Base-by-base conservation (phyloP, 2,888 invertebrate species). In the Tetranychus piercei region DNA sequence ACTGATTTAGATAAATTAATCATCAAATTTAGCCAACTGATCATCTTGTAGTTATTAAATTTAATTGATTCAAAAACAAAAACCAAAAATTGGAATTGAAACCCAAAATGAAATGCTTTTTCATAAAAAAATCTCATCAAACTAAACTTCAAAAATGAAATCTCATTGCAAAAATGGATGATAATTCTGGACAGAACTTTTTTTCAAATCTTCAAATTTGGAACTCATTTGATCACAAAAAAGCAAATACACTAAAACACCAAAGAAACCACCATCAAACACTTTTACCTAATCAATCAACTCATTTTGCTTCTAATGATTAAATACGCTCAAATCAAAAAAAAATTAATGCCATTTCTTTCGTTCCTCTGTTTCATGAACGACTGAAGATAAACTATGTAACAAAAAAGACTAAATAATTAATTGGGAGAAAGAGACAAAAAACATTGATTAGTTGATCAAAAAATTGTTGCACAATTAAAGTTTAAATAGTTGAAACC, bases 321-420 rank as follows among this genome's bases (percentile, higher is more conserved):
- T 55, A 55, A 55, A 55, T 55, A 55, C 55, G 55, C 55, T 55
- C 55, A 55, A 55, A 55, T 55, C 55, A 55, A 55, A 55, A 55
- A 45, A 15, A 3, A 55, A 6, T 55, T 15, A 55, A 55, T 55
- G 55, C 55, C 55, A 55, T 55, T 55, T 55, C 55, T 9, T 15
- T 55, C 55, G 55, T 55, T 55, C 55, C 55, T 55, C 55, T 55
- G 15, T 55, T 55, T 55, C 55, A 55, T 55, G 55, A 55, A 55
- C 55, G 55, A 55, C 7, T 55, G 55, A 55, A 55, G 55, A 55
- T 55, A 55, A 55, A 55, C 55, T 55, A 55, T 55, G 55, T 55
- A 15, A 55, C 55, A 55, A 55, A 55, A 45, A 55, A 55, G 55
- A 55, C 34, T 34, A 4, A 34, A 34, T 34, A 34, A 15, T 55